Evolutionary conservation across 2,797 vertebrate genomes (phyloP).

Genomic region (Paramormyrops hopkinsi): DNA sequence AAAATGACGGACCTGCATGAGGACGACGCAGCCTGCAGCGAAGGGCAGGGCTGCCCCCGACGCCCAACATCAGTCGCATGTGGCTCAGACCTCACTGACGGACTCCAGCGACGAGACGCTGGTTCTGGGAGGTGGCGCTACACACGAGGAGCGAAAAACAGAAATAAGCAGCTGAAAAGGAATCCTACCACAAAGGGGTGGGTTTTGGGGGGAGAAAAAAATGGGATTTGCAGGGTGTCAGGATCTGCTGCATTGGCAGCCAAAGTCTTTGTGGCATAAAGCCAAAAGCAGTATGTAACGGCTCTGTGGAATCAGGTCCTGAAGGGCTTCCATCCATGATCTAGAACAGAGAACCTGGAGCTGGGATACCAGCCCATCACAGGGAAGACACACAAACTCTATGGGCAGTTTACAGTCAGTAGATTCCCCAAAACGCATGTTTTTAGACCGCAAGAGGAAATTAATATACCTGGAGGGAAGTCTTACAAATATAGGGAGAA

Average conservation of each 20-base stretch:
- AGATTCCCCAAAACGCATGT: neutral
- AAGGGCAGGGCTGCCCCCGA: slow-evolving; percentile 61
- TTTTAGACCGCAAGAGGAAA: neutral
- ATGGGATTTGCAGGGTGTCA: neutral
- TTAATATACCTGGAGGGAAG: neutral
- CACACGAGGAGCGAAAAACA: neutral
- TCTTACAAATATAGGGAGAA: neutral
- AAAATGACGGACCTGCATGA: slow-evolving; percentile 44
- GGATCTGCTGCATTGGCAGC: neutral
- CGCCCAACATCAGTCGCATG: slow-evolving; percentile 65
- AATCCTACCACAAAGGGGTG: neutral
- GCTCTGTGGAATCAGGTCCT: neutral
- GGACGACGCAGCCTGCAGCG: slow-evolving; percentile 58
- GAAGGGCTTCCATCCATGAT: neutral
- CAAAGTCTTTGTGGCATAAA: neutral
- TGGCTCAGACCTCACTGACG: too few relatives aligned
- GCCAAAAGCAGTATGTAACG: neutral
- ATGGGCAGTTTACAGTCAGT: neutral
- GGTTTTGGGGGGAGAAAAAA: neutral
- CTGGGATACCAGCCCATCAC: neutral
- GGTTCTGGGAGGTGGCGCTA: neutral
- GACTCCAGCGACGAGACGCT: neutral
- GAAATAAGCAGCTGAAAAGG: neutral
- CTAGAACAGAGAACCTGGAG: neutral
- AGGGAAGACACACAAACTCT: neutral